Base-by-base conservation (phyloP, 2,797 vertebrate species). In the Ctenochaetus hawaiiensis region DNA sequence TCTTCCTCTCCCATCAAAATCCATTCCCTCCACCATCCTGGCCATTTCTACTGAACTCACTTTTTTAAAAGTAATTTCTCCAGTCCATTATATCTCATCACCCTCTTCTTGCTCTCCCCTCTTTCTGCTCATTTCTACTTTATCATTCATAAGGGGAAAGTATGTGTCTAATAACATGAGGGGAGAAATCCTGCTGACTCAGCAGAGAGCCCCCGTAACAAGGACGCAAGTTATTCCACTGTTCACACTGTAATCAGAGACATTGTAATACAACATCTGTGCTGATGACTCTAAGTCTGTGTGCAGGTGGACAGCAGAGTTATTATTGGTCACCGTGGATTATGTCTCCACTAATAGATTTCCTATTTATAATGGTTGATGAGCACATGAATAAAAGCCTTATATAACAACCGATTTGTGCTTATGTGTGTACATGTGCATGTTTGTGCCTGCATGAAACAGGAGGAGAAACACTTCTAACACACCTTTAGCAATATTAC, bases 331-430 rank as follows among this genome's bases (percentile, higher is more conserved):
- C 75, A 77, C 51, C 34, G 26, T 1, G 43, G 89, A 92, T 92
- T 89, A 91, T 18, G 77, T 72, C 81, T 87, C 91, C 69, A 87
- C 78, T 71, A 92, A 92, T 92, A 93, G 85, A 41, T 59, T 68
- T 41, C 57, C 75, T 58, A 58, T 74, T 73, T 85, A 34, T 72
- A 86, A 76, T 72, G 68, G 76, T 10, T 62, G 72, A 76, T 83
- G 87, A 91, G 76, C 68, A 71, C 41, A 45, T 30, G 66, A 70
- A 22, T 59, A 77, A 72, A 66, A 23, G 60, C 34, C 52, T 90
- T 92, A 87, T 11, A 52, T 86, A 92, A 91, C 51, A 47, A 66
- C 72, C 69, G 80, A 63, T 84, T 77, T 84, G 58, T 11, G 52
- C 49, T 41, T 75, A 47, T 60, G 62, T 41, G 39, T 41, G 39